Conservation (phyloP, 2,113 vertebrate genomes). For the Trogon melanurus region DNA sequence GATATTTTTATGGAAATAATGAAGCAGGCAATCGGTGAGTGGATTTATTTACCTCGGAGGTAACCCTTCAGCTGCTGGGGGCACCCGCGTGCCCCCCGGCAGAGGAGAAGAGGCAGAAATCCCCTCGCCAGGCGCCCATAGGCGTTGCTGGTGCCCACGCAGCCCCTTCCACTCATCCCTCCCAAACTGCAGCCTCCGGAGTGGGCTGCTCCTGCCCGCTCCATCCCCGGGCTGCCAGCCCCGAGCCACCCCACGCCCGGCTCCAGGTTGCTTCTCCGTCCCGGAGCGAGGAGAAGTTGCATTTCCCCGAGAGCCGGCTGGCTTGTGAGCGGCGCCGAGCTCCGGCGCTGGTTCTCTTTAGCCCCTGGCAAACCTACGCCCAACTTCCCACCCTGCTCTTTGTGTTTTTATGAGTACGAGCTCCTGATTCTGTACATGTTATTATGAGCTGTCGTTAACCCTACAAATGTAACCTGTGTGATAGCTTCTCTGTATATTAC, state of each 20-base stretch:
- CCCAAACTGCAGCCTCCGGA: neutral
- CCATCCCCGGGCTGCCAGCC: neutral
- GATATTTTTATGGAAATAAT: slow-evolving; percentile 24
- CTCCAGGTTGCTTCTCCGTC: neutral
- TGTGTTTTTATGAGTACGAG: slow-evolving; percentile 18
- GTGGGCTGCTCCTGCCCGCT: neutral
- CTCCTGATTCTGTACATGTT: neutral
- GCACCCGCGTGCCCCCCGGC: neutral
- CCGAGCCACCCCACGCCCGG: neutral
- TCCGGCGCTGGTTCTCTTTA: neutral
- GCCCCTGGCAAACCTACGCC: neutral
- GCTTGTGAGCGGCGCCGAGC: neutral
- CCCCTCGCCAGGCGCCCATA: neutral
- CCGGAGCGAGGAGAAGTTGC: neutral
- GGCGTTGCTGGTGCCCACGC: neutral
- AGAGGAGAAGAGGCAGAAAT: neutral
- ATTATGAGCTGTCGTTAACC: neutral
- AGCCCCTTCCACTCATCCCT: neutral
- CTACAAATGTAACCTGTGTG: neutral
- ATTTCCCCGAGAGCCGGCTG: neutral
- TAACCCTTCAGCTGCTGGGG: neutral
- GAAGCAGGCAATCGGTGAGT: neutral
- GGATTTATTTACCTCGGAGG: neutral
- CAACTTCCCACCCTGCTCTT: neutral
- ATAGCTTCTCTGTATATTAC: slow-evolving; percentile 56